phyloP scores from a whole-genome alignment of 1,140 invertebrate genomes.

The Drosophila orosa region DNA sequence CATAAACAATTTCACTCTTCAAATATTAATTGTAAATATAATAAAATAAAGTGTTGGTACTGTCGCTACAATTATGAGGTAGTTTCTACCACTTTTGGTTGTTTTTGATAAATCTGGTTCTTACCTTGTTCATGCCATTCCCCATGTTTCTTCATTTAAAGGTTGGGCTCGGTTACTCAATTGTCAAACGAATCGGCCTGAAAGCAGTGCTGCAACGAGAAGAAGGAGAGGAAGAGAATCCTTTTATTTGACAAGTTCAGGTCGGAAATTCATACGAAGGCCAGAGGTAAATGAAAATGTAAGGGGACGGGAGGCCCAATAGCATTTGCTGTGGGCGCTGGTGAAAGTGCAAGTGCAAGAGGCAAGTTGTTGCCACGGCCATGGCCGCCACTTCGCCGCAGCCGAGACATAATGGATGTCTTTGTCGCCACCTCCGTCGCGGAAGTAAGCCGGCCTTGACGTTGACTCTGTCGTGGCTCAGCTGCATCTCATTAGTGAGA shows the following conservation, averaged over 20 bases:
- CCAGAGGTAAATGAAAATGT: constrained; percentile 28
- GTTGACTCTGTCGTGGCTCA: constrained; percentile 49
- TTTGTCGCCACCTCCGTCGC: constrained; percentile 58
- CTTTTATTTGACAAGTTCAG: constrained; percentile 66
- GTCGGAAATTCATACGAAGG: constrained; percentile 48
- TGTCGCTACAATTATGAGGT: not conserved
- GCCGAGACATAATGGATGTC: constrained; percentile 60
- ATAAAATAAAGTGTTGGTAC: not conserved
- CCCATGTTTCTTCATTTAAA: constrained; percentile 87
- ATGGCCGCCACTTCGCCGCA: constrained; percentile 27
- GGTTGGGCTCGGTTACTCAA: constrained; percentile 54
- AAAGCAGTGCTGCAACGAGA: constrained; percentile 60
- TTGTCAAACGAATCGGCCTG: constrained; percentile 60
- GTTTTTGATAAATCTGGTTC: constrained; percentile 28
- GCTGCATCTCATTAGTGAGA: constrained; percentile 70
- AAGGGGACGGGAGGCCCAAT: constrained; percentile 9
- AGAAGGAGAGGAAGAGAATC: constrained; percentile 32
- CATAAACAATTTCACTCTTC: not conserved
- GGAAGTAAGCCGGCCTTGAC: constrained; percentile 80
- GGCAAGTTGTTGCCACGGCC: constrained; percentile 57
- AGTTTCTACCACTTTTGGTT: too few relatives aligned
- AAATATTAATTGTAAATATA: not conserved
- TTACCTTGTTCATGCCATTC: constrained; percentile 92
- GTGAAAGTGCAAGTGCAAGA: constrained; percentile 63
- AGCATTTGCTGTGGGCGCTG: constrained; percentile 42